Base-by-base conservation (phyloP, 2,113 vertebrate genomes). In the Nerophis ophidion region DNA sequence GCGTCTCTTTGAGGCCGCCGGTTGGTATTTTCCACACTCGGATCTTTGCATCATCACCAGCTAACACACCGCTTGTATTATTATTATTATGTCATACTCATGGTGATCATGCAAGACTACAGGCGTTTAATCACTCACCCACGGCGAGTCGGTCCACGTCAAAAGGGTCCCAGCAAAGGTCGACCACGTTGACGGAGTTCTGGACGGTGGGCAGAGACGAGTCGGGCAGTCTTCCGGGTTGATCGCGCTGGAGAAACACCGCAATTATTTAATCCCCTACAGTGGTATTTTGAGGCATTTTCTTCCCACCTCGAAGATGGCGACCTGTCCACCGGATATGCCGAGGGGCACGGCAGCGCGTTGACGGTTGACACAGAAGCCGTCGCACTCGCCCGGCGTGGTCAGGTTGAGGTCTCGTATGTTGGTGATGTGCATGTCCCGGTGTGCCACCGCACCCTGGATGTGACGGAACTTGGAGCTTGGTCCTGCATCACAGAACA, bases 101-200 rank as follows among this genome's bases (percentile, higher is more conserved):
- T 12, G 11, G 3, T 44, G 10, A 40, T 8, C 38, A 40, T 40
- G 8, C 8, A 40, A 8, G 3, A 3, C 2, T 8, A 8, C 8
- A 4, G 40, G 40, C 10, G 40, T 11, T 2, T 5, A 26, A 0
- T 26, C 16, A 53, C 90, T 87, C 85, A 98, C 97, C 96, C 0
- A 95, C 93, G 9, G 92, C 94, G 0, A 99, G 92, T 63, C 83
- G 87, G 47, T 61, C 67, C 0, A 85, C 71, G 76, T 97, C 74
- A 0, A 98, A 99, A 33, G 97, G 96, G 76, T 98, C 95, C 95
- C 95, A 98, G 48, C 75, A 85, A 56, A 98, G 86, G 77, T 98
- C 96, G 0, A 89, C 91, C 64, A 97, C 93, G 0, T 89, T 92
- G 0, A 80, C 72, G 0, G 92, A 80, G 0, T 99, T 99, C 83